A percentile compares a stretch with the other conserved stretches of the same genome.
Conservation (phyloP, 1,140 invertebrate species). For the Drosophila ohnishii region DNA sequence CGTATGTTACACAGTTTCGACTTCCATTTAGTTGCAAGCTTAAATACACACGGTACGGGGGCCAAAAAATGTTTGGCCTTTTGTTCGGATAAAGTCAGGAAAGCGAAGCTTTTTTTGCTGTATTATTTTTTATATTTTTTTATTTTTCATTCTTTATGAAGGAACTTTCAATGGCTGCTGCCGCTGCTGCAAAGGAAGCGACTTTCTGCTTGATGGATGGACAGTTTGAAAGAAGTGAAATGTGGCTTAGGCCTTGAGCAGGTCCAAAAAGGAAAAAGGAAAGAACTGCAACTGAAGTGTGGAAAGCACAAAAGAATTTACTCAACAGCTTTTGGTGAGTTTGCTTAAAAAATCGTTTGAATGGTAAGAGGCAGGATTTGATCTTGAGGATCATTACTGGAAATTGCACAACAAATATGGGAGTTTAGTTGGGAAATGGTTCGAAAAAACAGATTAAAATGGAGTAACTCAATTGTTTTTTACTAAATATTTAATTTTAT, state of each 20-base stretch:
- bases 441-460: neutral
- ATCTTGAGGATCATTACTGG: conserved; percentile 16
- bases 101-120: neutral
- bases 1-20: conserved; percentile 56
- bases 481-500: neutral
- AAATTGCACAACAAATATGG: neutral
- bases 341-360: neutral
- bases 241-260: conserved; percentile 54
- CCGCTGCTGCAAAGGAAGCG: conserved; percentile 9
- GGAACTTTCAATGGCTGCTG: conserved; percentile 44
- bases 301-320: conserved; percentile 21
- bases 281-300: conserved; percentile 14
- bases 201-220: conserved; percentile 63
- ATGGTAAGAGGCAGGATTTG: neutral
- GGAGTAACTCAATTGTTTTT: neutral
- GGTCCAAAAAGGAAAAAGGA: conserved; percentile 2
- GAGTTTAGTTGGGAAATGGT: neutral
- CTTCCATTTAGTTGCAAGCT: conserved; percentile 75
- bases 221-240: conserved; percentile 51
- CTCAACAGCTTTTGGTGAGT: conserved; percentile 3
- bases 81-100: conserved; percentile 42
- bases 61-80: conserved; percentile 65
- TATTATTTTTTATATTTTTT: conserved; percentile 24
- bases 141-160: conserved; percentile 7
- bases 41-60: conserved; percentile 63